A percentile compares a stretch with the other conserved stretches of the same genome.
Evolutionary conservation across 2,113 vertebrate species (phyloP).

Genomic region (Morone saxatilis): DNA sequence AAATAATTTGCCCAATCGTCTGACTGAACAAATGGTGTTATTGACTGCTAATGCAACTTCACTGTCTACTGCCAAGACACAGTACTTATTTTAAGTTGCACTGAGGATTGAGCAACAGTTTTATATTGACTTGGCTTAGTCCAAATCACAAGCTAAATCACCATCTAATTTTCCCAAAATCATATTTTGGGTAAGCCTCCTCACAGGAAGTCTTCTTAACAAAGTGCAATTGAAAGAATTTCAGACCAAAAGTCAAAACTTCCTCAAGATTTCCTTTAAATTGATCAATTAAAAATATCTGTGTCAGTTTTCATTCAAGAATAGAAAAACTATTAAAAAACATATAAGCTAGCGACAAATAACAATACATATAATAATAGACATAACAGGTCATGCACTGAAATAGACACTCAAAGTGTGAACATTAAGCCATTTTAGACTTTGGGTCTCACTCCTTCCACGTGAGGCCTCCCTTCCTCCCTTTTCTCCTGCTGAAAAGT

Average conservation of each 20-base stretch:
- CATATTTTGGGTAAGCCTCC: not conserved
- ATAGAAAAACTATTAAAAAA: not conserved
- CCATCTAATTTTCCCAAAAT: not conserved
- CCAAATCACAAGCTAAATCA: not conserved
- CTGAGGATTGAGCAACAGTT: not conserved
- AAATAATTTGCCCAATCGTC: conserved; percentile 30
- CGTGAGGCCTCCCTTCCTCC: not conserved
- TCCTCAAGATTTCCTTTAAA: not conserved
- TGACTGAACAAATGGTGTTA: conserved; percentile 10
- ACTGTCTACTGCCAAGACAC: not conserved
- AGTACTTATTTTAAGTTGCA: conserved; percentile 21
- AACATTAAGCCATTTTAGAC: conserved; percentile 24
- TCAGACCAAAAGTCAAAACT: not conserved
- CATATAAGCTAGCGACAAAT: not conserved
- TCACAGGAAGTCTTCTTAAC: not conserved
- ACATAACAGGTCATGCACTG: not conserved
- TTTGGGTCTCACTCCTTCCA: not conserved
- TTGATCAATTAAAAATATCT: not conserved
- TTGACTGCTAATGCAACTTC: conserved; percentile 12
- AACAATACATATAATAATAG: not conserved
- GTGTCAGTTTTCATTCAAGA: not conserved
- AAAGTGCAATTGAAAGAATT: not conserved
- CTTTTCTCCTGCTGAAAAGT: conserved; percentile 37
- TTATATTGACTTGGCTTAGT: not conserved
- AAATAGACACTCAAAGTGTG: not conserved